phyloP scores from a whole-genome alignment of 1,140 invertebrate genomes.

The Drosophila pallidifrons region DNA sequence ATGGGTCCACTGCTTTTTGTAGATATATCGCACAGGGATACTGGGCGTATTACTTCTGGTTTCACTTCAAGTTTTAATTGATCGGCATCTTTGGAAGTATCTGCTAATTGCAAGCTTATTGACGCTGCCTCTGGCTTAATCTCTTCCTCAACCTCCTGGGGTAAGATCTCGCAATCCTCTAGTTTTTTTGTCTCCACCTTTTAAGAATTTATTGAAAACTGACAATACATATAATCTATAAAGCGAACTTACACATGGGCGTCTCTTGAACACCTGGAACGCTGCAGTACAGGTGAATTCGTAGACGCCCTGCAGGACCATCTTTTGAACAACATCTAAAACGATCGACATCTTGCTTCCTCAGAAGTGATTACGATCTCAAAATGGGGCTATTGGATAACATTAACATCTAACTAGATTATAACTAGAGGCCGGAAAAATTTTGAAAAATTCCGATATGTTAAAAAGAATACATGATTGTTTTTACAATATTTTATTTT shows the following conservation, averaged over 20 bases:
- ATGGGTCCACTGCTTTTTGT: slow-evolving; percentile 43
- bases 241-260: slow-evolving; percentile 30
- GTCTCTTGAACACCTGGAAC: slow-evolving; percentile 27
- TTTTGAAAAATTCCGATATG: background rate
- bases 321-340: slow-evolving; percentile 59
- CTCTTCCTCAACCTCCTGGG: background rate
- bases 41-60: background rate
- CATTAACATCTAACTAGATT: slow-evolving; percentile 11
- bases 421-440: background rate
- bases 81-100: background rate
- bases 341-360: slow-evolving; percentile 58
- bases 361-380: slow-evolving; percentile 2
- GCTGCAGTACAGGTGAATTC: slow-evolving; percentile 47
- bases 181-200: slow-evolving; percentile 5
- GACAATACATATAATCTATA: background rate
- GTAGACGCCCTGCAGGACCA: slow-evolving; percentile 54
- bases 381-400: slow-evolving; percentile 15
- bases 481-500: background rate
- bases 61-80: background rate
- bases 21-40: background rate
- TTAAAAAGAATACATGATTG: background rate
- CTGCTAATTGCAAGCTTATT: background rate
- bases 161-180: background rate
- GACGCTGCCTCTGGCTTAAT: background rate
- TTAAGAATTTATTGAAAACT: background rate